A percentile compares a stretch with the other conserved stretches of the same genome.
Conservation (phyloP, 1,140 invertebrate species). For the Papilio dardanus region DNA sequence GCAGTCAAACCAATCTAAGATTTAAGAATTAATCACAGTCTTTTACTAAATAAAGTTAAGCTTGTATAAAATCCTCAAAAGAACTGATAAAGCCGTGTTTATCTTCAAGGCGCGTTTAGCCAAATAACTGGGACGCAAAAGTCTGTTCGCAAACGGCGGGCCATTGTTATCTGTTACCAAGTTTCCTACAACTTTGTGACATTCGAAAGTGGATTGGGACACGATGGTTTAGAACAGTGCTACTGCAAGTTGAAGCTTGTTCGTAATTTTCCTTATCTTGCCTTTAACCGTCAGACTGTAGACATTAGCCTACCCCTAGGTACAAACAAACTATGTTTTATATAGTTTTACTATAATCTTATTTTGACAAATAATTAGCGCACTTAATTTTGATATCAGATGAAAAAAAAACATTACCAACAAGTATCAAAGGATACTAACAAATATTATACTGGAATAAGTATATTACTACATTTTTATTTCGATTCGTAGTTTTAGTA, state of each 20-base stretch:
- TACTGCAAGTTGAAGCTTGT: conserved; percentile 28
- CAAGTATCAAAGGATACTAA: too few relatives aligned
- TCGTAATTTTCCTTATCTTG: conserved; percentile 25
- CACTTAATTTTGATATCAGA: neutral
- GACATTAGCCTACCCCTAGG: neutral
- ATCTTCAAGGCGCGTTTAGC: neutral
- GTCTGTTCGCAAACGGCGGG: conserved; percentile 15
- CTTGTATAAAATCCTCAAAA: neutral
- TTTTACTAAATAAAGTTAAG: neutral
- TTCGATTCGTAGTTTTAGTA: too few relatives aligned
- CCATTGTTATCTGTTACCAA: conserved; percentile 29
- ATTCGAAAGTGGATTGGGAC: conserved; percentile 33
- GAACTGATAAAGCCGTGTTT: neutral
- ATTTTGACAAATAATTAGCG: neutral
- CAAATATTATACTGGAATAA: too few relatives aligned
- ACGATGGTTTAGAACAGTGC: conserved; percentile 2
- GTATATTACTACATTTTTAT: too few relatives aligned
- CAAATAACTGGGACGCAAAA: conserved; percentile 8
- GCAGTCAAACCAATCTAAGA: too few relatives aligned
- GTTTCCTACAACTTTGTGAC: conserved; percentile 25
- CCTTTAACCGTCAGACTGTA: neutral
- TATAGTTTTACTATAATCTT: neutral
- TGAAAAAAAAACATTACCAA: too few relatives aligned
- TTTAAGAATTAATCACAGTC: too few relatives aligned
- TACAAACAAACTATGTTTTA: neutral